Conservation (phyloP, 2,888 invertebrate species). For the Heliconius cydno region DNA sequence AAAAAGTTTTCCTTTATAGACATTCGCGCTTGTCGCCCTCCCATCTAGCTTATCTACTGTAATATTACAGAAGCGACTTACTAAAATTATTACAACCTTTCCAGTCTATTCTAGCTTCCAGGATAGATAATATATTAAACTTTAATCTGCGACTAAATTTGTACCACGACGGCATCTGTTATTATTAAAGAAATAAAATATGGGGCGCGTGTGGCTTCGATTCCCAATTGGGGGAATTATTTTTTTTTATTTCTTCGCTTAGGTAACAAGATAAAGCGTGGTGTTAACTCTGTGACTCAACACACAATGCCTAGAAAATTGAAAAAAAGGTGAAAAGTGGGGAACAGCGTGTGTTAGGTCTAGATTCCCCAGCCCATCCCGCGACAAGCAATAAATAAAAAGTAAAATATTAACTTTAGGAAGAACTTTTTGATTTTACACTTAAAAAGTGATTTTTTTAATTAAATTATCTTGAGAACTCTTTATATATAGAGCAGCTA, state of each 20-base stretch:
- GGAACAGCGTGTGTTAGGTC: neutral
- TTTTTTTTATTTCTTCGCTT: neutral
- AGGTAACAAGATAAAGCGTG: neutral
- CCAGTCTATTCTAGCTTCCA: neutral
- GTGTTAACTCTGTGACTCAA: neutral
- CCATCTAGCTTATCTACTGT: neutral
- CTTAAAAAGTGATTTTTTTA: constrained; percentile 2
- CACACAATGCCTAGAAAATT: neutral
- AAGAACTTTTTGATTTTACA: neutral
- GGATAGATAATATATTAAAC: neutral
- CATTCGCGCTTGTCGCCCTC: constrained; percentile 7
- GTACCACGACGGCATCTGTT: neutral
- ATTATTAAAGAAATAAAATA: neutral
- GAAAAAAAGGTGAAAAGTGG: neutral
- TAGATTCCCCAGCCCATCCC: neutral
- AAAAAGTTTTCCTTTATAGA: neutral
- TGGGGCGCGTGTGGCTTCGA: neutral
- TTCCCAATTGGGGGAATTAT: no score
- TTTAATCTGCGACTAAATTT: neutral
- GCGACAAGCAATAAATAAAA: no score
- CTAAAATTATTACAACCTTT: neutral
- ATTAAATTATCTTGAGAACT: constrained; percentile 43
- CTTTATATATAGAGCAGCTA: constrained; percentile 59
- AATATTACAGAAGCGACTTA: constrained; percentile 13
- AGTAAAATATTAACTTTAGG: no score